Percentiles rank a stretch among this genome's conserved stretches.
Evolutionary conservation across 2,113 vertebrate genomes (phyloP).

Genomic region (Apteryx owenii): DNA sequence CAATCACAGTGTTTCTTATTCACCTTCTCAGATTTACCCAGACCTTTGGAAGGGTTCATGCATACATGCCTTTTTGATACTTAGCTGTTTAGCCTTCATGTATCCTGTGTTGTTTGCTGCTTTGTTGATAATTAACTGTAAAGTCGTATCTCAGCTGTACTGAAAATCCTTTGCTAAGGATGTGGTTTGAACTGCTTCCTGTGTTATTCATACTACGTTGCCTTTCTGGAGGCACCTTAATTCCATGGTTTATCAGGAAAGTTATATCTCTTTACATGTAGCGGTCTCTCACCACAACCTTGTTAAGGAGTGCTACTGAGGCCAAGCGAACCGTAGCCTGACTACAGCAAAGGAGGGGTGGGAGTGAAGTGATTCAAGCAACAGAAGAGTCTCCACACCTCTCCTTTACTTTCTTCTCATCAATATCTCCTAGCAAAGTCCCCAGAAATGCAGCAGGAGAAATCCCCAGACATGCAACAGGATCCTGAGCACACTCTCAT

Average conservation of each 20-base stretch:
- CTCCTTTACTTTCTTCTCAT: background rate
- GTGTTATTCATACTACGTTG: background rate
- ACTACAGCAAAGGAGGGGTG: background rate
- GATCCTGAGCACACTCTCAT: background rate
- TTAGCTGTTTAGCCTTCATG: background rate
- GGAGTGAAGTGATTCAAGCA: background rate
- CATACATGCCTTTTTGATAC: background rate
- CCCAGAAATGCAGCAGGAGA: background rate
- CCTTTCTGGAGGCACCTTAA: background rate
- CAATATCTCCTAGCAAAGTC: background rate
- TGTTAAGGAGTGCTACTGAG: background rate
- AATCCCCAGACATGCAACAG: background rate
- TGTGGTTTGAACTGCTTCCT: background rate
- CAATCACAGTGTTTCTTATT: background rate
- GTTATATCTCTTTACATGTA: background rate
- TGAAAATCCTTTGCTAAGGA: background rate
- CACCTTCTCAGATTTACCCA: background rate
- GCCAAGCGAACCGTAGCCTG: background rate
- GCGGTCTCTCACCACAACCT: background rate
- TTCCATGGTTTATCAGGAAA: background rate
- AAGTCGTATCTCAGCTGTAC: background rate
- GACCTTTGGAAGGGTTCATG: background rate
- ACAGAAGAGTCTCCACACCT: background rate
- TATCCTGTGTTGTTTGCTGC: background rate
- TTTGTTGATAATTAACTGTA: background rate